Base-by-base conservation (phyloP, 2,113 vertebrate genomes). In the Phalacrocorax aristotelis region DNA sequence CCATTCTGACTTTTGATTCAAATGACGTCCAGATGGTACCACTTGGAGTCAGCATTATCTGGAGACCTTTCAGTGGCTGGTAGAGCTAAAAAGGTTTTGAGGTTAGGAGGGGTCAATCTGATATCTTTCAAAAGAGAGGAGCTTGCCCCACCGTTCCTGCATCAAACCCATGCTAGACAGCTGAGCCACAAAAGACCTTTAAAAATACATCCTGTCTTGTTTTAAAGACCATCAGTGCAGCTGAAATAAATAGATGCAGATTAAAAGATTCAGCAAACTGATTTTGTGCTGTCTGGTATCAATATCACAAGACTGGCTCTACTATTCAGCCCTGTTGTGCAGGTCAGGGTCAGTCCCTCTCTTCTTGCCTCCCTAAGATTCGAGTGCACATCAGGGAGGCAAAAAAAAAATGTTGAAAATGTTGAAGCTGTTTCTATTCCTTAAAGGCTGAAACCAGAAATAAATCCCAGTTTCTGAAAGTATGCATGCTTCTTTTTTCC, bases 21-120 rank as follows among this genome's bases (percentile, higher is more conserved):
- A 90, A 92, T 90, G 23, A 95, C 87, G 69, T 87, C 81, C 91
- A 93, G 87, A 82, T 86, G 90, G 76, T 44, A 64, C 68, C 7
- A 1, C 21, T 75, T 9, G 0, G 60, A 95, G 83, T 68, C 76
- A 77, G 58, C 82, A 74, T n/a, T 93, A 72, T 91, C 78, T 89
- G 65, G 51, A 84, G 57, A 30, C 32, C 46, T 80, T 74, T 57
- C 71, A 58, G 92, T 29, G 82, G 62, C 62, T 69, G 46, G 30
- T 40, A 57, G 44, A 90, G 68, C 79, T 86, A 74, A 91, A 93
- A 68, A n/a, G 13, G 38, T 38, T 93, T 75, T 87, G 83, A 83
- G 78, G 68, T 86, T 86, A 80, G 86, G 60, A 93, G 26, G 34
- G 48, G 52, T 89, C 87, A 93, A 18, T 52, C 18, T 61, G 89